Base-by-base conservation (phyloP, 1,140 invertebrate species). In the Ptiloglossa arizonensis region DNA sequence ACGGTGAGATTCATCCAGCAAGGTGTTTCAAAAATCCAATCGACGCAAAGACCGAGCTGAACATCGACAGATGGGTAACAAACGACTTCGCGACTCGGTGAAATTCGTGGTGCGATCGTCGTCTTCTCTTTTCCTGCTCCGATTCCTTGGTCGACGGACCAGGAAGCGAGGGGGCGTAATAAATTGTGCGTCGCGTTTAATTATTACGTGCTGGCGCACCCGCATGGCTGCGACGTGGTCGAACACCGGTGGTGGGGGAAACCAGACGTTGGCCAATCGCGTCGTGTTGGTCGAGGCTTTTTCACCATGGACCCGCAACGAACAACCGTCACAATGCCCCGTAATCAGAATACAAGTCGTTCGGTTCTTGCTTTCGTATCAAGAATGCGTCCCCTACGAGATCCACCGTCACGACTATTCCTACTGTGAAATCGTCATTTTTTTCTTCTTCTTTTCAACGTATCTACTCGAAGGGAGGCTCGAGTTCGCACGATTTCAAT, bases 171-270 rank as follows among this genome's bases (percentile, higher is more conserved):
- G 27, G 48, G 35, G 9, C 54, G 54, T 35, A 48, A 84, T 69
- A 79, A 81, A 79, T 81, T 44, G 41, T 72, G 29, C 50, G 74
- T 81, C 56, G 83, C 27, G 44, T 85, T n/a, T 85, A 88, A 89
- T 88, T 87, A 81, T 77, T 59, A 81, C 48, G n/a, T 62, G 64
- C 29, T 24, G 60, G 60, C 56, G 59, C 62, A 52, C 86, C 86
- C 86, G 81, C 86, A 87, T 87, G 54, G 84, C 32, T 5, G 19
- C 29, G 50, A 67, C 44, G 80, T 48, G 56, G 73, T 17, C 5
- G 24, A 66, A 57, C 62, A 27, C 56, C 29, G 15, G 9, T 35
- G n/a, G 17, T 15, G 46, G 44, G 32, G 6, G 24, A 46, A 67
- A 19, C 63, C 54, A 35, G 38, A 57, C 71, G 68, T 72, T 70